These are phyloP conservation scores for Beroe forskalii DNA, from an alignment of 37 sponge, comb jelly and placozoan genomes.

Conservation along the genomic window DNA sequence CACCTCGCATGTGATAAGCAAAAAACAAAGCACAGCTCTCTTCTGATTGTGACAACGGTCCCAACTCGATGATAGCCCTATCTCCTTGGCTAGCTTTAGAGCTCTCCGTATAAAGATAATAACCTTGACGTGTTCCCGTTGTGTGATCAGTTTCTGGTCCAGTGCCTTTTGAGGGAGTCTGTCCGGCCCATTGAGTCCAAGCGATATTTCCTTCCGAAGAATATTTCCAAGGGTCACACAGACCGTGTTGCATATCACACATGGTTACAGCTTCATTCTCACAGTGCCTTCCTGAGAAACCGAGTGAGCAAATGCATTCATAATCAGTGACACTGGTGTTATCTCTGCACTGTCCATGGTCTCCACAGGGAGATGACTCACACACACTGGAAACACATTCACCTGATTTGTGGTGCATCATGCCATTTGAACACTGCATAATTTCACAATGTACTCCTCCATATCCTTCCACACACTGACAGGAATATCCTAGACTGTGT, in stretches of 20 bases:
- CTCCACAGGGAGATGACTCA: background rate
- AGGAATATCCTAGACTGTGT: background rate
- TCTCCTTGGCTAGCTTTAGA: background rate
- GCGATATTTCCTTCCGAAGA: background rate
- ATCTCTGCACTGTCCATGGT: background rate
- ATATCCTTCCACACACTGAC: slow-evolving; percentile 13
- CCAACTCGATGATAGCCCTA: slow-evolving; percentile 9
- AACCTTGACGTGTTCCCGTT: background rate
- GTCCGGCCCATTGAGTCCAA: background rate
- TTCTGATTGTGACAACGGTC: background rate
- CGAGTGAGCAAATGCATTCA: background rate
- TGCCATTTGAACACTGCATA: background rate
- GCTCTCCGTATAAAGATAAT: slow-evolving; percentile 9
- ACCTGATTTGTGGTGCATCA: too few species aligned
- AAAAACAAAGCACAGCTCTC: background rate
- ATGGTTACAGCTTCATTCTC: background rate
- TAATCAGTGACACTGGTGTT: background rate
- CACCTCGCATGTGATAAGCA: slow-evolving; percentile 45
- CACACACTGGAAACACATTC: background rate
- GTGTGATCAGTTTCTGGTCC: slow-evolving; percentile 15
- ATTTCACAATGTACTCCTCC: background rate
- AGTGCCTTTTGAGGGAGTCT: slow-evolving; percentile 34
- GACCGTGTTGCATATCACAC: slow-evolving; percentile 14
- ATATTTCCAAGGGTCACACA: background rate
- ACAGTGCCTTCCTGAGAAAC: background rate